Evolutionary conservation across 2,797 vertebrate genomes (phyloP).

Genomic region (Takifugu rubripes): DNA sequence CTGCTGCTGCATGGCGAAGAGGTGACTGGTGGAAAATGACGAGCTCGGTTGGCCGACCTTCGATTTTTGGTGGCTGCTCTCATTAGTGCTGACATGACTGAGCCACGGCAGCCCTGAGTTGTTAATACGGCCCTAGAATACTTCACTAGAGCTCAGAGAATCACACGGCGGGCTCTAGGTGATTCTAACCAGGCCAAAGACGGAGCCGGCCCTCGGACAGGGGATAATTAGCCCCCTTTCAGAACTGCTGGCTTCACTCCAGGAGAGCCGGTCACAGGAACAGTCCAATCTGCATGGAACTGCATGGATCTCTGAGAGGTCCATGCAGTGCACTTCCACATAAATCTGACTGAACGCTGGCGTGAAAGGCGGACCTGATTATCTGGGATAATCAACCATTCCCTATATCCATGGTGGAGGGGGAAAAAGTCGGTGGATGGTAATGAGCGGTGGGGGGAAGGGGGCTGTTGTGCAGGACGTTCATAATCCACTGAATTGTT

Average conservation of each 20-base stretch:
- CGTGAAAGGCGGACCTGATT: slow-evolving; percentile 66
- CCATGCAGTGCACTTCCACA: slow-evolving; percentile 43
- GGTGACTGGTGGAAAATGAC: slow-evolving; percentile 44
- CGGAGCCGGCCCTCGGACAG: slow-evolving; percentile 39
- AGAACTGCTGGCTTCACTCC: slow-evolving; percentile 55
- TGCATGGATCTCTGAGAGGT: slow-evolving; percentile 28
- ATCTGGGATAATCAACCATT: slow-evolving; percentile 74
- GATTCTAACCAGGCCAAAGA: slow-evolving; percentile 54
- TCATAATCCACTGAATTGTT: slow-evolving; percentile 59
- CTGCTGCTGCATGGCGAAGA: slow-evolving; percentile 32
- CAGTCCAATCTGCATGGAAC: slow-evolving; percentile 26
- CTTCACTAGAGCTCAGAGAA: slow-evolving; percentile 14
- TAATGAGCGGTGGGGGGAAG: slow-evolving; percentile 41
- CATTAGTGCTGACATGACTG: slow-evolving; percentile 60
- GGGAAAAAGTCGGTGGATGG: slow-evolving; percentile 52
- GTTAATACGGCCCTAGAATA: slow-evolving; percentile 34
- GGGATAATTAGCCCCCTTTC: slow-evolving; percentile 67
- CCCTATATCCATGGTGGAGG: slow-evolving; percentile 60
- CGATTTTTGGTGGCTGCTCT: slow-evolving; percentile 54
- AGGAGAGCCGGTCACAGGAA: slow-evolving; percentile 49
- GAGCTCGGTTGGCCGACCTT: slow-evolving; percentile 40
- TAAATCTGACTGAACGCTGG: slow-evolving; percentile 64
- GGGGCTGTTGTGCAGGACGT: slow-evolving; percentile 15
- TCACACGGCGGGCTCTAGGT: slow-evolving; percentile 46
- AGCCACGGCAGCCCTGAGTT: slow-evolving; percentile 22